Conservation (phyloP, 1,140 invertebrate species). For the Aleiodes sp. region DNA sequence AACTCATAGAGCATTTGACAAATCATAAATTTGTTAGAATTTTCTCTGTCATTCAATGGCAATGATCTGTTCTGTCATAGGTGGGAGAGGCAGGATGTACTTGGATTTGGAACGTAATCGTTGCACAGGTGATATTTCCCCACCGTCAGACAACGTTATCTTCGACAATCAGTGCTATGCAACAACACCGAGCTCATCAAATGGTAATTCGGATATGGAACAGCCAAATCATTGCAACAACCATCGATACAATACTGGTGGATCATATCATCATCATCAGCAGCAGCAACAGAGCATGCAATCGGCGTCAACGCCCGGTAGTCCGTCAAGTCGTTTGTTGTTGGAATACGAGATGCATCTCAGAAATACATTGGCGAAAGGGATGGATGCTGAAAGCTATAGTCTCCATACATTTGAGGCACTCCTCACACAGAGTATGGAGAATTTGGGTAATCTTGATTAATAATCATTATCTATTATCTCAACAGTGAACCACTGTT, state of each 20-base stretch:
- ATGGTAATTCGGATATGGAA: constrained; percentile 88
- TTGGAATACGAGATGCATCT: constrained; percentile 96
- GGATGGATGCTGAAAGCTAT: constrained; percentile 94
- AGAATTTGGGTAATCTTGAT: constrained; percentile 82
- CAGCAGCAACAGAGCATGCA: constrained; percentile 45
- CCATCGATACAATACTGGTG: constrained; percentile 44
- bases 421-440: constrained; percentile 91
- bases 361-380: constrained; percentile 91
- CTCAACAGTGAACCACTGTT: no score
- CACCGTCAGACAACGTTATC: constrained; percentile 90
- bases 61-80: constrained; percentile 55
- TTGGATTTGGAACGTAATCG: constrained; percentile 83
- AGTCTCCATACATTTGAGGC: constrained; percentile 94
- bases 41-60: constrained; percentile 48
- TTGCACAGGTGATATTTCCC: constrained; percentile 79
- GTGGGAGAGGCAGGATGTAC: constrained; percentile 73
- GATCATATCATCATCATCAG: constrained; percentile 64
- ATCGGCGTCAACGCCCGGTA: constrained; percentile 78
- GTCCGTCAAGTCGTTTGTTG: constrained; percentile 85
- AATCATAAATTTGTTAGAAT: constrained; percentile 31
- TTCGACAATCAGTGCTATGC: constrained; percentile 95
- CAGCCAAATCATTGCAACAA: constrained; percentile 68
- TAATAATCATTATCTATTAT: background rate
- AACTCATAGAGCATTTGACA: no score
- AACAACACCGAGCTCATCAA: constrained; percentile 89